Evolutionary conservation across 1,140 invertebrate species (phyloP), one percentile per base, ranked within the genome.

Genomic region (Lepidostoma basale): DNA sequence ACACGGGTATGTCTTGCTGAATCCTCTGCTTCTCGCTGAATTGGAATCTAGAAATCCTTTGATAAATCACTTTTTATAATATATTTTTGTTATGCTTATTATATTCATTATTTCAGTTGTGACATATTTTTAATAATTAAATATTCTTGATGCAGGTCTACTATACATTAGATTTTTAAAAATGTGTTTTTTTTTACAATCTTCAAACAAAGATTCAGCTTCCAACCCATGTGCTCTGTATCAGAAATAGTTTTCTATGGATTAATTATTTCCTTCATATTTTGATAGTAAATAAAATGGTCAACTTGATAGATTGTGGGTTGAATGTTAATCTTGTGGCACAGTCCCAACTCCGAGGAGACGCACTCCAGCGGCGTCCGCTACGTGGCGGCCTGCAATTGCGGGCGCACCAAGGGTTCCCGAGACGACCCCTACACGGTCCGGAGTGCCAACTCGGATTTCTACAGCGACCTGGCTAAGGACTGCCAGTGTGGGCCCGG

Each of bases 351-450:
- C 78, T 67, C 76, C 75, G 75, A 87, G 81, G 81, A 84, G 75
- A 85, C 88, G 44, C 93, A 95, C 78, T 89, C 86, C 54, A 95
- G 92, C 74, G 90, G 91, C n/a, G 88, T 93, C 10, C 84, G 90
- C 54, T 92, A 94, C 74, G 83, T 93, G 33, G 89, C 92, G 47
- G 90, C 92, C 10, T 98, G 96, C 77, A 95, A 97, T 81, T 98
- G 96, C 84, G 96, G 96, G 0, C 85, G 90, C 45, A 90, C 87
- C 67, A 93, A 95, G 80, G 88, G 88, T 3, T 80, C 89, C 0
- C 87, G 95, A 18, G 94, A 97, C 64, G 96, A 98, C 84, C 95
- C 96, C 0, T 98, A 96, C 76, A 89, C 86, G 20, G 84, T 94
- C 20, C 87, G 89, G 73, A 87, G 89, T 71, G 95, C 95, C 8